Base-by-base conservation (phyloP, 2,797 vertebrate genomes). In the Gymnopithys bicolor region DNA sequence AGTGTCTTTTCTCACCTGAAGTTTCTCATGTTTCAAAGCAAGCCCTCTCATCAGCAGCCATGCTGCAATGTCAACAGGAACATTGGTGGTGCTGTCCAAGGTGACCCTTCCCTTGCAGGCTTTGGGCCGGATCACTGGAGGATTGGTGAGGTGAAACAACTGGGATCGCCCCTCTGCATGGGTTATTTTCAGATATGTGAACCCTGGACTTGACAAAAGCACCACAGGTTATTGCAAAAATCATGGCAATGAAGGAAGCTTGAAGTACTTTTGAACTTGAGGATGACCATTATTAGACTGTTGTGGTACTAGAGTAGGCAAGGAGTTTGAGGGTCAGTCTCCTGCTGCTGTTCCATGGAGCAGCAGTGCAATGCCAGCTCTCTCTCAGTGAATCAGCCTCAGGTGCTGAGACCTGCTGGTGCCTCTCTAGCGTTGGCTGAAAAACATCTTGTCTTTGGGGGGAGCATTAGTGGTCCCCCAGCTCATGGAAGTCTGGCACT, bases 291-390 rank as follows among this genome's bases (percentile, higher is more conserved):
- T 62, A 9, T 30, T 37, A 35, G 35, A 10, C 19, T 49, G 11
- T 33, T 55, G 23, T 43, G 41, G n/a, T 16, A 23, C 11, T 15
- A 14, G n/a, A 39, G n/a, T 6, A 59, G 46, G 52, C 21, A 13
- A 8, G 6, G 37, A 41, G 30, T 51, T 63, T 27, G 49, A 83
- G 60, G 19, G 13, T 63, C 39, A 37, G 33, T 30, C 33, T 78
- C 62, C 56, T 14, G 16, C 51, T 9, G 0, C 22, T 0, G 0
- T 11, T 84, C 22, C 3, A 4, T 14, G 74, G 41, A 68, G 62
- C 68, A 62, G 56, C 25, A 10, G 27, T 22, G 69, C 5, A 2
- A 9, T 52, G 37, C 22, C 33, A 63, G 48, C 48, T 70, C 53
- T n/a, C 16, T 4, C 3, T 9, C 21, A 2, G 37, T 30, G 46